Conservation (phyloP, 2,113 vertebrate genomes). For the Gopherus flavomarginatus region DNA sequence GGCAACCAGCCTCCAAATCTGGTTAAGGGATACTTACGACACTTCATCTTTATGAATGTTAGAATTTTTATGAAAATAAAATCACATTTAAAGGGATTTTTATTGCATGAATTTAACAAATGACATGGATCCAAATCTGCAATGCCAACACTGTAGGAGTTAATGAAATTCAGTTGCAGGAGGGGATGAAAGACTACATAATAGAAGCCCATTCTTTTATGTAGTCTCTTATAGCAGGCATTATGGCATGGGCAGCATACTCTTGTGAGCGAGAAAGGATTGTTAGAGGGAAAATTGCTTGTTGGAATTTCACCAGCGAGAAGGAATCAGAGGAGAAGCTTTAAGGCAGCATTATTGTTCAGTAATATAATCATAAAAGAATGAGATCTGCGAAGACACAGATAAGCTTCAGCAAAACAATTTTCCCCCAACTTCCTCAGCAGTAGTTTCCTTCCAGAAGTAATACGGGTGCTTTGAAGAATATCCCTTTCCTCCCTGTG, state of each 20-base stretch:
- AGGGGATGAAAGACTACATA: slow-evolving; percentile 30
- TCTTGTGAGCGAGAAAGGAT: neutral
- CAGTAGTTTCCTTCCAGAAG: neutral
- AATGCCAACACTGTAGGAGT: neutral
- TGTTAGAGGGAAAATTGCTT: slow-evolving; percentile 12
- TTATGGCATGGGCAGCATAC: neutral
- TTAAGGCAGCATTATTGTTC: neutral
- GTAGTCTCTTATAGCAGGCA: neutral
- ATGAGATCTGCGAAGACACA: slow-evolving; percentile 18
- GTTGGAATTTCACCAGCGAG: slow-evolving; percentile 20
- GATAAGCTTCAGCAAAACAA: slow-evolving; percentile 7
- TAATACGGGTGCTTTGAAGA: neutral
- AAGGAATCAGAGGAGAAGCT: neutral
- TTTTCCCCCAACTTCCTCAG: slow-evolving; percentile 14
- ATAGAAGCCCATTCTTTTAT: slow-evolving; percentile 4
- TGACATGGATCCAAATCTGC: slow-evolving; percentile 34
- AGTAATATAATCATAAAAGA: neutral
- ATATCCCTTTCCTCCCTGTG: neutral
- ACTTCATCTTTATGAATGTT: slow-evolving; percentile 46
- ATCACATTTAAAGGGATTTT: slow-evolving; percentile 33
- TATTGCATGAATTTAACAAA: slow-evolving; percentile 40
- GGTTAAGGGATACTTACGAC: neutral
- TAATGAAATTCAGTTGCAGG: slow-evolving; percentile 42
- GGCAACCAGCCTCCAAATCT: neutral
- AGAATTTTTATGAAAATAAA: slow-evolving; percentile 39